Percentiles rank a stretch among this genome's conserved stretches.
phyloP scores from a whole-genome alignment of 2,888 invertebrate genomes.

The Isoperla grammatica region DNA sequence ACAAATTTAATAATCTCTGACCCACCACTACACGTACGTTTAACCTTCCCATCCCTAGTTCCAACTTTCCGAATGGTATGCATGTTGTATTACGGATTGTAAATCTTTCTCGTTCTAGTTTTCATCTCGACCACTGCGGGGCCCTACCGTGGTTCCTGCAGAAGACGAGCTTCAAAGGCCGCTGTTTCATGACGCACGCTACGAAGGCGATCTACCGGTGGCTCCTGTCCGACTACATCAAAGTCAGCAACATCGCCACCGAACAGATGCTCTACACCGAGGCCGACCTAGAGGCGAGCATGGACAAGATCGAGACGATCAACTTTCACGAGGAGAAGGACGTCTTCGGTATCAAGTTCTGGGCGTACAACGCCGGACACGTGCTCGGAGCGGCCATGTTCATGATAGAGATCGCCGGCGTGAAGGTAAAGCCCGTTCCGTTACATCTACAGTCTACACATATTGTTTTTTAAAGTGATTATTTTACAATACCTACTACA shows the following conservation, averaged over 20 bases:
- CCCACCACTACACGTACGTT: too few relatives aligned
- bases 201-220: conserved; percentile 99
- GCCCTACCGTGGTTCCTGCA: conserved; percentile 96
- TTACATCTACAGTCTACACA: too few relatives aligned
- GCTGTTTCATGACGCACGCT: conserved; percentile 99
- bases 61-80: too few relatives aligned
- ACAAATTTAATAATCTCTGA: too few relatives aligned
- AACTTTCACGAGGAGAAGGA: conserved; percentile 98
- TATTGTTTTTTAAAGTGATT: too few relatives aligned
- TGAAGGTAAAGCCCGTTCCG: conserved; percentile 74
- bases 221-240: conserved; percentile 97
- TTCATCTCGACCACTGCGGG: conserved; percentile 97
- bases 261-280: conserved; percentile 97
- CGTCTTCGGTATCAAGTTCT: conserved; percentile 92
- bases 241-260: conserved; percentile 96
- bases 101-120: conserved; percentile 53
- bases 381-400: conserved; percentile 99
- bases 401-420: conserved; percentile 99
- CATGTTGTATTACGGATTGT: too few relatives aligned
- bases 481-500: too few relatives aligned
- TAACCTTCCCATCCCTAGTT: too few relatives aligned
- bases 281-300: conserved; percentile 92
- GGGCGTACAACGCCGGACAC: conserved; percentile 99
- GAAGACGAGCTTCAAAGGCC: conserved; percentile 94
- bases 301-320: conserved; percentile 98